Percentiles rank a stretch among this genome's conserved stretches.
Conservation (phyloP, 2,888 invertebrate species). For the Heterodera filipjevi region DNA sequence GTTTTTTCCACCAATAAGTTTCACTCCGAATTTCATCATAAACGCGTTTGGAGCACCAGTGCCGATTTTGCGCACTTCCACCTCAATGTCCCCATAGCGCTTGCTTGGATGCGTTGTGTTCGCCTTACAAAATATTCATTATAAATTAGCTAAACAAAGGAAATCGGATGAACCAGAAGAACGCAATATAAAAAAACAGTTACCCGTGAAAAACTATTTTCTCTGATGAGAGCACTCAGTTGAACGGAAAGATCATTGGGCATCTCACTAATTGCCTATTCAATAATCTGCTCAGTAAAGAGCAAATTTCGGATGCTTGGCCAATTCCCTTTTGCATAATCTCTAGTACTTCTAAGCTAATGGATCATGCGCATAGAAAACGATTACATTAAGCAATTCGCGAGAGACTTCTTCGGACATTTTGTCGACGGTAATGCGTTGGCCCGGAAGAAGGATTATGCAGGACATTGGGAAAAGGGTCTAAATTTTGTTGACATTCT, state of each 20-base stretch:
- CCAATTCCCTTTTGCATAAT: neutral
- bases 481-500: neutral
- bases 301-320: too few relatives aligned
- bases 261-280: too few relatives aligned
- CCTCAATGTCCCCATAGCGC: conserved; percentile 27
- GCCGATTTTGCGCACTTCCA: conserved; percentile 27
- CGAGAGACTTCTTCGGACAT: conserved; percentile 28
- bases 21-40: conserved; percentile 39
- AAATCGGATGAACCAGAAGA: too few relatives aligned
- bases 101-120: conserved; percentile 32
- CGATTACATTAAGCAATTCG: conserved; percentile 27
- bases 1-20: conserved; percentile 22
- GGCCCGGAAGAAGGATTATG: conserved; percentile 31
- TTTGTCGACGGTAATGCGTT: conserved; percentile 40
- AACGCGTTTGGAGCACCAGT: conserved; percentile 26
- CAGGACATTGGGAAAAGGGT: conserved; percentile 23
- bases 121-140: conserved; percentile 26
- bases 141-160: neutral
- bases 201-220: too few relatives aligned
- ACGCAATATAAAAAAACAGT: too few relatives aligned
- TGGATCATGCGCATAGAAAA: neutral
- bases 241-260: too few relatives aligned
- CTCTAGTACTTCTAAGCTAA: too few relatives aligned
- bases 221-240: too few relatives aligned
- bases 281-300: too few relatives aligned